Evolutionary conservation across 2,113 vertebrate species (phyloP), one percentile per base, ranked within the genome.

Genomic region (Mormyrus lacerda): DNA sequence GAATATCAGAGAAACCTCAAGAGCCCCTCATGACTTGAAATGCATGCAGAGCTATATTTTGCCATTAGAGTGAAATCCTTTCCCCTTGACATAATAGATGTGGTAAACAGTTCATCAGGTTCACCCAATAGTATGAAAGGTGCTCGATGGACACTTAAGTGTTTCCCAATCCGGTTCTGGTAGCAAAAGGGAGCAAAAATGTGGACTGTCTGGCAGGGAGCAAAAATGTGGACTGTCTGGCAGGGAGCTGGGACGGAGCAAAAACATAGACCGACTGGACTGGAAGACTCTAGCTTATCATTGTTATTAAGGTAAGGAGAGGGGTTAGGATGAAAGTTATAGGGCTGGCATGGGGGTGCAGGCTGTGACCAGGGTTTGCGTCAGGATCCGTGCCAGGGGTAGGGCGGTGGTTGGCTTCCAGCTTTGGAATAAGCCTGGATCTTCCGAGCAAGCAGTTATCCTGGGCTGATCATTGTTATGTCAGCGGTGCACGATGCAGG

Each of bases 41-140:
- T 90, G 61, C 91, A 89, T 93, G 90, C 94, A 91, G 94, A 94
- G 91, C 93, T 94, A 91, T 92, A 93, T 93, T 92, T 94, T 88
- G 88, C 91, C 83, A 90, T 93, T 94, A 94, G 94, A 95, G 94
- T 95, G 94, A 95, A 95, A 95, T 91, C 90, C 87, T 85, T 86
- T 86, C 93, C 90, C 93, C 92, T 90, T 91, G 93, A 93, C 92
- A 94, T 90, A 92, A 91, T 82, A 93, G 93, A 95, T 94, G 92
- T 90, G 91, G 91, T 94, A 91, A 93, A 93, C 93, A 94, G 93
- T 92, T 95, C 95, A 94, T 94, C 91, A 93, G 86, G 89, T 94
- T 92, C 92, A 91, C 90, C 92, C 51, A 85, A 58, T 55, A 69
- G 85, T 48, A 2, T 65, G 21, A 35, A 42, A 45, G 65, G 88